These are phyloP conservation scores for Oenanthe melanoleuca DNA, from an alignment of 2,113 vertebrate genomes.

Conservation along the genomic window DNA sequence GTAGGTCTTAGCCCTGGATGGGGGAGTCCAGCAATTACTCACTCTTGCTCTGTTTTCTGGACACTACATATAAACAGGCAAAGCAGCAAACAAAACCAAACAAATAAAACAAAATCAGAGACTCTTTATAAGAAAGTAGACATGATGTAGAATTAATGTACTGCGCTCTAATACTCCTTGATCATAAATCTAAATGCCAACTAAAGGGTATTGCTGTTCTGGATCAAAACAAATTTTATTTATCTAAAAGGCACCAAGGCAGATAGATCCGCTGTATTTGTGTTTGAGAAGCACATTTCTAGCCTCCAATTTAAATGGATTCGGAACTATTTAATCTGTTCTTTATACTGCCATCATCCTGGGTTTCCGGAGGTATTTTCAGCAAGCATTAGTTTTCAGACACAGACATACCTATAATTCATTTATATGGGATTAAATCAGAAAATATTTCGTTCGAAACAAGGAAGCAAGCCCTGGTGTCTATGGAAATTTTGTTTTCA, in stretches of 20 bases:
- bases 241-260: background rate
- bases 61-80: background rate
- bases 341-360: background rate
- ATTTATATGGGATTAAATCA: background rate
- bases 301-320: background rate
- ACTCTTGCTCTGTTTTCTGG: background rate
- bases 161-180: background rate
- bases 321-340: background rate
- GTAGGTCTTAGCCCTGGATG: background rate
- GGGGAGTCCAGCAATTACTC: background rate
- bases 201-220: background rate
- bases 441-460: background rate
- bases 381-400: background rate
- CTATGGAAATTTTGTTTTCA: background rate
- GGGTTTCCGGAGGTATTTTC: background rate
- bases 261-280: background rate
- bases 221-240: background rate
- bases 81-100: background rate
- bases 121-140: background rate
- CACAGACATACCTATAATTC: background rate
- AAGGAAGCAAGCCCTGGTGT: background rate
- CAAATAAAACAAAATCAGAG: background rate
- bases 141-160: background rate
- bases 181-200: constrained; percentile 6
- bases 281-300: background rate